Evolutionary conservation across 2,797 vertebrate species (phyloP), one percentile per base, ranked within the genome.

Genomic region (Staurois parvus): DNA sequence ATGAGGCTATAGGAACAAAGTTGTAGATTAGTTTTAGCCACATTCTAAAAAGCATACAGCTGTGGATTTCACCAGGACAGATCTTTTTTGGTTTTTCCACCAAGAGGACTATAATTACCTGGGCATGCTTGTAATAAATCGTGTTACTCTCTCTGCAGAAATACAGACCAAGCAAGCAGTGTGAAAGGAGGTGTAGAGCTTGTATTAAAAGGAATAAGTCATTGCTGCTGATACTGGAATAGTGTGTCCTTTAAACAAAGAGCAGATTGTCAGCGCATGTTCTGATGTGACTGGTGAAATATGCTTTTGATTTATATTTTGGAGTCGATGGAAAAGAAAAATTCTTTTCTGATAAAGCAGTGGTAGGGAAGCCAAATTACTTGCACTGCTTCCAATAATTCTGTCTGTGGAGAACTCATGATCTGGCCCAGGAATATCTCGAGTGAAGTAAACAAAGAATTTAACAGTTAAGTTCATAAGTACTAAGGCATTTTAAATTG

Each of bases 291-390:
- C 75, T 68, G 52, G 59, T 26, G 40, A 83, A 86, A 78, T 83
- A 83, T 86, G 85, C 74, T 78, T 86, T 73, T 83, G 80, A 87
- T 84, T 79, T 78, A 37, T 68, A 78, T 78, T 83, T 87, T 40
- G 62, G 45, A 69, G 70, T 69, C 59, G 62, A 64, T 79, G 69
- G 70, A 79, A 78, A 26, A 15, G 17, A 24, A 76, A 72, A 77
- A 37, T 15, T 26, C 32, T 73, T 13, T 48, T 64, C 17, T 64
- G 24, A 64, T 79, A 68, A n/a, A 37, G 40, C 26, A 40, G 42
- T 72, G 26, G 12, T 24, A 56, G 13, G 29, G 56, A 85, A 79
- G 77, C 42, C 72, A 80, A 85, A 29, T 28, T 56, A 52, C 42
- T 69, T 52, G 66, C 30, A 17, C 56, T 85, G 30, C 78, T 17